Percentiles rank a stretch among this genome's conserved stretches.
Conservation (phyloP, 1,140 invertebrate species). For the Aphelinus atriplicis region DNA sequence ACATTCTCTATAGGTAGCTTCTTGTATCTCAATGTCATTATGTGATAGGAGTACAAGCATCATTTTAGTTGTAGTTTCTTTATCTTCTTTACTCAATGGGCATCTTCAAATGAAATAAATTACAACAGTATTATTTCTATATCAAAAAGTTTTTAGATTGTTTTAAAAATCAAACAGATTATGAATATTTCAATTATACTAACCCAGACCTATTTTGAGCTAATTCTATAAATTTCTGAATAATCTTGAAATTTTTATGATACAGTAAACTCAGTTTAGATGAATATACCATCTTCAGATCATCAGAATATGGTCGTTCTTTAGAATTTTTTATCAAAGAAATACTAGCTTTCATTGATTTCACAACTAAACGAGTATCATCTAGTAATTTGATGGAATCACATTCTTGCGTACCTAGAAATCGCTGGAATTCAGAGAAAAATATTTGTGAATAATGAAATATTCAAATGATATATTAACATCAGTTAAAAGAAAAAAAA, state of each 20-base stretch:
- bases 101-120: conserved; percentile 32
- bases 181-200: not conserved
- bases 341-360: conserved; percentile 57
- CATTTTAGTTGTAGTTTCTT: conserved; percentile 50
- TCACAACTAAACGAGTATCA: conserved; percentile 50
- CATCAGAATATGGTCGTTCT: conserved; percentile 39
- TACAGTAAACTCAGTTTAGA: conserved; percentile 55
- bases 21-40: conserved; percentile 53
- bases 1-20: conserved; percentile 62
- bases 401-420: conserved; percentile 46
- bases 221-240: conserved; percentile 47
- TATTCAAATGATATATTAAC: conserved; percentile 9
- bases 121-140: not conserved
- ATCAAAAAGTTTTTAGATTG: conserved; percentile 10
- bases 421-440: conserved; percentile 46
- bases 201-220: conserved; percentile 44
- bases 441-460: conserved; percentile 12
- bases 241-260: conserved; percentile 55
- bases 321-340: conserved; percentile 47
- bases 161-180: not conserved
- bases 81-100: conserved; percentile 44
- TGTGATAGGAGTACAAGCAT: conserved; percentile 54
- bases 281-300: conserved; percentile 49
- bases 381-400: conserved; percentile 51
- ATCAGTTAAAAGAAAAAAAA: conserved; percentile 13